Evolutionary conservation across 1,140 invertebrate species (phyloP).

Genomic region (Hyles vespertilio): DNA sequence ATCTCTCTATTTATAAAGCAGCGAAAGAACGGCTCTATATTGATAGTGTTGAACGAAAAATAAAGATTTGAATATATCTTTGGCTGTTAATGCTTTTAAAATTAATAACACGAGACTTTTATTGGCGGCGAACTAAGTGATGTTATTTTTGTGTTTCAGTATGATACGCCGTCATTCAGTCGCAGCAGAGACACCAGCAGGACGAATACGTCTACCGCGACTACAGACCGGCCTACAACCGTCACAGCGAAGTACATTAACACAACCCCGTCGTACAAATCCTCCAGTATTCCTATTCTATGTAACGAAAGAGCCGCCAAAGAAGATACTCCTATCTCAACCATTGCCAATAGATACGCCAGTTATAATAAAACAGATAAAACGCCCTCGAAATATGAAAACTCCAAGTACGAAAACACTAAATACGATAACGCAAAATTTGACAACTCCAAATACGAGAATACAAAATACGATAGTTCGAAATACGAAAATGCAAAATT

Average conservation of each 20-base stretch:
- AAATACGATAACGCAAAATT: conserved; percentile 14
- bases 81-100: too few species aligned
- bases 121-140: too few species aligned
- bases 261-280: conserved; percentile 55
- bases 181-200: conserved; percentile 48
- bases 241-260: conserved; percentile 63
- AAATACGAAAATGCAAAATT: too few species aligned
- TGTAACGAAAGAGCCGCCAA: conserved; percentile 40
- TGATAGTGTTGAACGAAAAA: conserved; percentile 51
- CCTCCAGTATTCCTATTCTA: conserved; percentile 60
- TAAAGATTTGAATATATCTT: conserved; percentile 32
- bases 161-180: conserved; percentile 53
- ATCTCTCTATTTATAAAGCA: conserved; percentile 52
- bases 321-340: conserved; percentile 59
- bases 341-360: conserved; percentile 56
- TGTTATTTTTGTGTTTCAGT: conserved; percentile 42
- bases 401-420: too few species aligned
- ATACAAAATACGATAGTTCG: too few species aligned
- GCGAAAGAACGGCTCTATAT: conserved; percentile 47
- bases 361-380: conserved; percentile 48
- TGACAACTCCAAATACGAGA: conserved; percentile 3
- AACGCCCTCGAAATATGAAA: conserved; percentile 23
- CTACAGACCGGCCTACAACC: conserved; percentile 48
- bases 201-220: conserved; percentile 24
- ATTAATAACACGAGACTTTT: too few species aligned